Evolutionary conservation across 2,113 vertebrate species (phyloP), one percentile per base, ranked within the genome.

Genomic region (Pseudorasbora parva): DNA sequence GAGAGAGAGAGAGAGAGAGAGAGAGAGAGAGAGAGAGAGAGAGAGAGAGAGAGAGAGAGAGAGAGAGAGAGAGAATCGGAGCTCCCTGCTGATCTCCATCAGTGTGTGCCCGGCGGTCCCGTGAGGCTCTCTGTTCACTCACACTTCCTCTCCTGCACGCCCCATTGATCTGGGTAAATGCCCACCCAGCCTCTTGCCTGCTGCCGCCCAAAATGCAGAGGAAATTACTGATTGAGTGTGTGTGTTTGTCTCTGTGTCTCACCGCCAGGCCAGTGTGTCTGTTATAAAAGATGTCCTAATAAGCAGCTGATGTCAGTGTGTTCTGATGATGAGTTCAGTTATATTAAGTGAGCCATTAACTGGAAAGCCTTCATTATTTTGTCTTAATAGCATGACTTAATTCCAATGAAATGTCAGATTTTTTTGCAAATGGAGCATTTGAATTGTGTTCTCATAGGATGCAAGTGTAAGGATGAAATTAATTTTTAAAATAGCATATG

Each of bases 141-240:
- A 23, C 56, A n/a, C 69, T 85, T 49, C 81, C 60, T 71, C 60
- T 73, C 6, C 47, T 83, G 30, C 83, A 85, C 33, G 56, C 81
- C 73, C 82, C 84, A 86, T 51, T 69, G 78, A 86, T 83, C 66
- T 68, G 87, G 30, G 54, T 78, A 88, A 84, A 82, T 75, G 84
- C 54, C 78, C 80, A 54, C 82, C 3, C 77, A 71, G 57, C 77
- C 51, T 79, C 60, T n/a, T 73, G 59, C 66, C 78, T 66, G 49
- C 27, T 54, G 73, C 76, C 77, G 47, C 47, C 43, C 76, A 49
- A 27, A 27, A 47, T 33, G 5, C 19, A 37, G 45, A 49, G 56
- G 41, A 77, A 83, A 51, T 69, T 27, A 81, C 47, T 10, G 64
- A 81, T n/a, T 69, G 64, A 54, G 45, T 81, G 79, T 81, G 33